phyloP scores from a whole-genome alignment of 2,113 vertebrate species.

The Axis porcinus region DNA sequence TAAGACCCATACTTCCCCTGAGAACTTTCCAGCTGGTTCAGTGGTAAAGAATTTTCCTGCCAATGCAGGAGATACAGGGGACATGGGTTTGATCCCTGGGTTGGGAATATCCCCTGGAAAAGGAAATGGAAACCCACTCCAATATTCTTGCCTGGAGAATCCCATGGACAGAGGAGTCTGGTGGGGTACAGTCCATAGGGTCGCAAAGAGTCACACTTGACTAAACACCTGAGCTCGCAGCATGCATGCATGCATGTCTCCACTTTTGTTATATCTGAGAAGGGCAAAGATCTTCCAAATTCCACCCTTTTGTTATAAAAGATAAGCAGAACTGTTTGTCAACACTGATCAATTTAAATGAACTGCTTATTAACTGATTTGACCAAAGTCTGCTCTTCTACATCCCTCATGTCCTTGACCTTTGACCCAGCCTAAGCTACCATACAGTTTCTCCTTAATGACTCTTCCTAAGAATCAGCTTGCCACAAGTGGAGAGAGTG shows the following conservation, averaged over 20 bases:
- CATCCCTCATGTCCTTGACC: not conserved
- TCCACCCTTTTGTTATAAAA: not conserved
- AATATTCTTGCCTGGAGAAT: too few species aligned
- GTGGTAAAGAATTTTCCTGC: too few species aligned
- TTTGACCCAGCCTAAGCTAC: not conserved
- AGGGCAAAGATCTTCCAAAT: not conserved
- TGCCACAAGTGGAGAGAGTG: not conserved
- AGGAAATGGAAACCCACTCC: too few species aligned
- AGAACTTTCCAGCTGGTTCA: too few species aligned
- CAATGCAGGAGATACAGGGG: too few species aligned
- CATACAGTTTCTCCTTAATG: not conserved
- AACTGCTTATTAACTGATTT: not conserved
- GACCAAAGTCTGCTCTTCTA: not conserved
- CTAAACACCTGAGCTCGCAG: too few species aligned
- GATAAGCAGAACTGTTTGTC: not conserved
- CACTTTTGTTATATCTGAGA: not conserved
- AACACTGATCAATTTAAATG: not conserved
- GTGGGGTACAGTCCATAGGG: too few species aligned
- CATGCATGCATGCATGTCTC: not conserved
- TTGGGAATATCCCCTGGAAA: too few species aligned
- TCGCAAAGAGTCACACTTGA: too few species aligned
- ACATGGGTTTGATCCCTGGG: too few species aligned
- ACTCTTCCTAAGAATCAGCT: not conserved
- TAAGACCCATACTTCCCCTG: not conserved
- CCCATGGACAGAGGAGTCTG: too few species aligned